A percentile compares a stretch with the other conserved stretches of the same genome.
Conservation (phyloP, 2,797 vertebrate genomes). For the Cyprinella venusta region DNA sequence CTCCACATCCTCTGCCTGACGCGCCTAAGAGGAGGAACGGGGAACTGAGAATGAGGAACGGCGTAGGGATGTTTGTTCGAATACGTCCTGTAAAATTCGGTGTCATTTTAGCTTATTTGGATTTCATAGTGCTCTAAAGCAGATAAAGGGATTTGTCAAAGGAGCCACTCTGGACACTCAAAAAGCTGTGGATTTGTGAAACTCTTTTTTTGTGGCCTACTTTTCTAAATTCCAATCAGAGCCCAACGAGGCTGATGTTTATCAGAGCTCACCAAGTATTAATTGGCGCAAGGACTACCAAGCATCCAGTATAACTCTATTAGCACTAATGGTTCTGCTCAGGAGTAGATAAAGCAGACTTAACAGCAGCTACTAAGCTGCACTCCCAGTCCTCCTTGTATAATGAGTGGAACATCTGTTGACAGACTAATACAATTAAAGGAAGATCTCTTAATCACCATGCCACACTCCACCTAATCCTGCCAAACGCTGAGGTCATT, state of each 20-base stretch:
- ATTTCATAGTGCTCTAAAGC: constrained; percentile 18
- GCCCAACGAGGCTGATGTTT: neutral
- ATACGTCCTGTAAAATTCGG: constrained; percentile 16
- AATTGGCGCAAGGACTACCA: constrained; percentile 17
- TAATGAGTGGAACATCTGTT: constrained; percentile 63
- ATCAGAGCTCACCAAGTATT: neutral
- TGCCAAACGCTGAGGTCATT: constrained; percentile 49
- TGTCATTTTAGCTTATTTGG: constrained; percentile 30
- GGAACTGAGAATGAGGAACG: constrained; percentile 16
- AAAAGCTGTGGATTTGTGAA: neutral
- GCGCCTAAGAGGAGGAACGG: constrained; percentile 6
- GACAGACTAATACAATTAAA: constrained; percentile 60
- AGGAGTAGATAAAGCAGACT: constrained; percentile 47
- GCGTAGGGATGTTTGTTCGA: constrained; percentile 7
- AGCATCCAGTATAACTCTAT: constrained; percentile 32
- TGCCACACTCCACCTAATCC: constrained; percentile 51
- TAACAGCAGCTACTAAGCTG: constrained; percentile 45
- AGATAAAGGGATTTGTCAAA: constrained; percentile 33
- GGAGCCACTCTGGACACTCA: neutral
- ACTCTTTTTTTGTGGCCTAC: too few species aligned
- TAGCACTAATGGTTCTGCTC: constrained; percentile 34
- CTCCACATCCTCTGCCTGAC: constrained; percentile 48
- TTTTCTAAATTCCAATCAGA: neutral
- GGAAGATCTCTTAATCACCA: constrained; percentile 58
- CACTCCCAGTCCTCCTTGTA: constrained; percentile 49